A percentile compares a stretch with the other conserved stretches of the same genome.
These are phyloP conservation scores for Campylorhamphus procurvoides DNA, from an alignment of 2,113 vertebrate genomes.

Conservation along the genomic window DNA sequence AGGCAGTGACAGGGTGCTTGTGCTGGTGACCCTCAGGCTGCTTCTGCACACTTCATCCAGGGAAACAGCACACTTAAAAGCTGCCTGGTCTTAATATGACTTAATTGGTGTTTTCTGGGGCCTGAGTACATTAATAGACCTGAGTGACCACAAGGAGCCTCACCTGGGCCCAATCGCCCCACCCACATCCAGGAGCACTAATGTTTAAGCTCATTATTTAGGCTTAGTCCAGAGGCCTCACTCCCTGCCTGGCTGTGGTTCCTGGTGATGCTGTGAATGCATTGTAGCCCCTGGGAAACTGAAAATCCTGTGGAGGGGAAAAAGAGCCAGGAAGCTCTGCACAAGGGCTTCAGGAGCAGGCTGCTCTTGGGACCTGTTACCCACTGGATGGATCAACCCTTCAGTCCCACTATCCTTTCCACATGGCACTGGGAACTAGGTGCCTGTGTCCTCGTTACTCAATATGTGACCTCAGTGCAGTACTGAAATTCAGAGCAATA, in stretches of 20 bases:
- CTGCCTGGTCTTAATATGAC: background rate
- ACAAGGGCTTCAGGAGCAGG: background rate
- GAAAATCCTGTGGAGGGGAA: background rate
- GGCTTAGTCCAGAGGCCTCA: background rate
- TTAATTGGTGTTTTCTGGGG: background rate
- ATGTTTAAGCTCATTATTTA: background rate
- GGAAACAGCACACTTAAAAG: background rate
- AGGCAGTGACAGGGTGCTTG: fast-evolving
- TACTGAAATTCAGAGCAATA: background rate
- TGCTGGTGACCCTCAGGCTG: background rate
- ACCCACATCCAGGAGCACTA: background rate
- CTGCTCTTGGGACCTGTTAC: background rate
- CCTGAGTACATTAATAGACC: background rate
- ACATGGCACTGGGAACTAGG: background rate
- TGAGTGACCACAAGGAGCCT: background rate
- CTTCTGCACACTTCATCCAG: background rate
- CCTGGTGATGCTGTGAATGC: background rate
- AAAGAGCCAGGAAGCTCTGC: background rate
- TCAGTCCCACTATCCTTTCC: background rate
- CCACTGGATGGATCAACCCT: background rate
- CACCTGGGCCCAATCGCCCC: background rate
- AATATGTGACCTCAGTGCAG: background rate
- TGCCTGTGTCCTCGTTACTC: background rate
- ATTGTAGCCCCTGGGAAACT: background rate
- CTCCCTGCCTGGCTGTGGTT: background rate